These are phyloP conservation scores for Drosophila macrospina DNA, from an alignment of 2,888 invertebrate genomes.

Conservation along the genomic window DNA sequence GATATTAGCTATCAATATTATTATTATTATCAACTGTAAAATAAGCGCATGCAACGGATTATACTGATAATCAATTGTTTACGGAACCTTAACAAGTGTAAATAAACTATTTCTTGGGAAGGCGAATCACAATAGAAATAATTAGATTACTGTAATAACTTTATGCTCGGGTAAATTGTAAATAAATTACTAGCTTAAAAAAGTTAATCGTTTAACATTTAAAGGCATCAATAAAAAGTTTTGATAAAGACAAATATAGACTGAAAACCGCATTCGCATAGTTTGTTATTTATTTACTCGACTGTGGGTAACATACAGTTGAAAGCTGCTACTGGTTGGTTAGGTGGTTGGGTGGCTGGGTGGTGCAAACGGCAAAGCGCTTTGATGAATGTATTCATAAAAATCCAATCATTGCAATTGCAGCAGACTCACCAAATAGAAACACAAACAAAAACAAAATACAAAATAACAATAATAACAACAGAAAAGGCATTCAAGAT, in stretches of 20 bases:
- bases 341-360: not conserved
- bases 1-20: not conserved
- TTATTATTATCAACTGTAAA: not conserved
- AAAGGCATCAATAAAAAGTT: slow-evolving; percentile 1
- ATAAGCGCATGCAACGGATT: too few relatives aligned
- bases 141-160: not conserved
- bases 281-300: not conserved
- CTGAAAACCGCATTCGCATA: slow-evolving; percentile 14
- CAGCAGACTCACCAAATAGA: slow-evolving; percentile 58
- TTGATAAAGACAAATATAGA: slow-evolving; percentile 18
- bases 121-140: not conserved
- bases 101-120: not conserved
- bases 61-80: not conserved
- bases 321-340: slow-evolving; percentile 15
- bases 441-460: slow-evolving; percentile 33
- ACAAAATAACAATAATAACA: slow-evolving; percentile 32
- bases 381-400: slow-evolving; percentile 82
- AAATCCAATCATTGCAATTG: slow-evolving; percentile 82
- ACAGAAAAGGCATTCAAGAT: slow-evolving; percentile 65
- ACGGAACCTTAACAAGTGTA: not conserved
- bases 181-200: not conserved
- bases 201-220: not conserved
- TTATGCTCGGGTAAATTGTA: not conserved
- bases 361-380: slow-evolving; percentile 12
- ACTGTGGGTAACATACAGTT: not conserved